Conservation (phyloP, 2,113 vertebrate genomes). For the Tangachromis dhanisi region DNA sequence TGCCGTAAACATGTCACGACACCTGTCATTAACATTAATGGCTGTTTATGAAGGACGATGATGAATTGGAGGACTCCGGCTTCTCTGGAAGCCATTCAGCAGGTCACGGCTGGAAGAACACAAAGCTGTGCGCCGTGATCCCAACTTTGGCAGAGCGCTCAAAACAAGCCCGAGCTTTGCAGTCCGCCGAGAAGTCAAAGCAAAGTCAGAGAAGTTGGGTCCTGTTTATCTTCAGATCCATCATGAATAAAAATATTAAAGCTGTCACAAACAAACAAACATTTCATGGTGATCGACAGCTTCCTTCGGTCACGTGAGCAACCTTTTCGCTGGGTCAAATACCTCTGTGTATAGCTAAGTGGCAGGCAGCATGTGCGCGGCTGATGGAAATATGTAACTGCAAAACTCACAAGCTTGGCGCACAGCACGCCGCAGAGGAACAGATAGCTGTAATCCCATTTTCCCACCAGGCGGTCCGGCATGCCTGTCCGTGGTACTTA, state of each 20-base stretch:
- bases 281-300: not conserved
- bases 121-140: constrained; percentile 12
- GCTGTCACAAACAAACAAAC: not conserved
- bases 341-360: not conserved
- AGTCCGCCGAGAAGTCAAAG: constrained; percentile 17
- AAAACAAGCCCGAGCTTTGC: constrained; percentile 10
- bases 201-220: not conserved
- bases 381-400: constrained; percentile 33
- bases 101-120: constrained; percentile 26
- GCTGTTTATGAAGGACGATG: constrained; percentile 58
- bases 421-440: constrained; percentile 23
- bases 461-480: constrained; percentile 52
- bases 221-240: not conserved
- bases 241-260: not conserved
- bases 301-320: not conserved
- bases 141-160: constrained; percentile 8
- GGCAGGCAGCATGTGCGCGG: not conserved
- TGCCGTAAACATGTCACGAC: constrained; percentile 59
- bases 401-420: constrained; percentile 9
- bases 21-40: constrained; percentile 67
- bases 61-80: constrained; percentile 20
- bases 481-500: constrained; percentile 37
- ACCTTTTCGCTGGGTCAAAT: not conserved
- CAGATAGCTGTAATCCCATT: constrained; percentile 47
- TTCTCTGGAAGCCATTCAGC: constrained; percentile 23